Evolutionary conservation across 2,113 vertebrate genomes (phyloP).

Genomic region (Corythoichthys intestinalis): DNA sequence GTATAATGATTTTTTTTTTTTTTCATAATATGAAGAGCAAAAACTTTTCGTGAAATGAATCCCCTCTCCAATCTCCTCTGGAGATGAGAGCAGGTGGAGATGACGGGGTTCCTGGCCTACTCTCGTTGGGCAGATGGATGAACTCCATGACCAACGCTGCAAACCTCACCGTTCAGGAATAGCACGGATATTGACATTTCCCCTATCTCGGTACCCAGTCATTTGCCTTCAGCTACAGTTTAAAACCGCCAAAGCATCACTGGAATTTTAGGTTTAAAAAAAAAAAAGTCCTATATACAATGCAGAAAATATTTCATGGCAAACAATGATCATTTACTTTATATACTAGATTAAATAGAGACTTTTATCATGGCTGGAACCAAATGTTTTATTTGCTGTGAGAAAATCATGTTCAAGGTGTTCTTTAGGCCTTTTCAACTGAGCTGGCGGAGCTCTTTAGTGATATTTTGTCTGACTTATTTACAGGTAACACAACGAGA

Average conservation of each 20-base stretch:
- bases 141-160: constrained; percentile 61
- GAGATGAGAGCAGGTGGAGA: constrained; percentile 65
- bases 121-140: constrained; percentile 61
- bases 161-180: constrained; percentile 44
- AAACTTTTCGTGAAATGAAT: constrained; percentile 33
- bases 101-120: constrained; percentile 63
- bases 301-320: neutral
- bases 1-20: too few species aligned
- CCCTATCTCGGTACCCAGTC: constrained; percentile 5
- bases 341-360: too few species aligned
- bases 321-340: neutral
- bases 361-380: too few species aligned
- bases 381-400: too few species aligned
- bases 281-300: neutral
- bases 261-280: neutral
- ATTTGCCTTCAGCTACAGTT: constrained; percentile 20
- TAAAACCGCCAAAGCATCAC: constrained; percentile 13
- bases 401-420: too few species aligned
- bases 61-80: constrained; percentile 44
- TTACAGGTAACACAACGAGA: too few species aligned
- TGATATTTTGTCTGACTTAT: too few species aligned
- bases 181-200: constrained; percentile 47
- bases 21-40: too few species aligned
- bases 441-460: too few species aligned
- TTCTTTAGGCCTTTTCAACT: too few species aligned